phyloP scores from a whole-genome alignment of 2,113 vertebrate species.

The Spheniscus mendiculus region DNA sequence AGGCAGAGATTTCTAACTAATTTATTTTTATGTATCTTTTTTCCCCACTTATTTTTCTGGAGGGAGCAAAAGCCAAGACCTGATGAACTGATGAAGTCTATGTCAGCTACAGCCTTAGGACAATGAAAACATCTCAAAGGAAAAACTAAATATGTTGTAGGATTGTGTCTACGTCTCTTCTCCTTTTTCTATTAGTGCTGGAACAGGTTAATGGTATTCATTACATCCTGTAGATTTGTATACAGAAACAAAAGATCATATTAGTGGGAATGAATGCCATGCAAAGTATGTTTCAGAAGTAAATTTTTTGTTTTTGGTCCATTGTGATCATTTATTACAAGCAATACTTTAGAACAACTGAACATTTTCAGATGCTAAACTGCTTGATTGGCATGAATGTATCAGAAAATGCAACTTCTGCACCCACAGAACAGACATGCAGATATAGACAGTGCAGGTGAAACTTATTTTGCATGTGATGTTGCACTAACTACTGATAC shows the following conservation, averaged over 20 bases:
- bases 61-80: neutral
- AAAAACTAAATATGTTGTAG: neutral
- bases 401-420: neutral
- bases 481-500: neutral
- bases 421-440: neutral
- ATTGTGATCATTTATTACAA: neutral
- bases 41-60: neutral
- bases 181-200: neutral
- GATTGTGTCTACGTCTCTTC: neutral
- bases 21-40: neutral
- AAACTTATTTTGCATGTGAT: neutral
- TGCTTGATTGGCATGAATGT: neutral
- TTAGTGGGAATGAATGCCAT: neutral
- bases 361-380: neutral
- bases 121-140: neutral
- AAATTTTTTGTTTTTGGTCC: neutral
- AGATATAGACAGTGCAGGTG: neutral
- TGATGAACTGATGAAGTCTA: neutral
- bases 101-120: neutral
- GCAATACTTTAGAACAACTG: neutral
- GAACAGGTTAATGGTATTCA: neutral
- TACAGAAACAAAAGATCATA: neutral
- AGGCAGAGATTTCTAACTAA: neutral
- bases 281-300: neutral
- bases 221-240: neutral